Base-by-base conservation (phyloP, 2,113 vertebrate genomes). In the Ibidorhyncha struthersii region DNA sequence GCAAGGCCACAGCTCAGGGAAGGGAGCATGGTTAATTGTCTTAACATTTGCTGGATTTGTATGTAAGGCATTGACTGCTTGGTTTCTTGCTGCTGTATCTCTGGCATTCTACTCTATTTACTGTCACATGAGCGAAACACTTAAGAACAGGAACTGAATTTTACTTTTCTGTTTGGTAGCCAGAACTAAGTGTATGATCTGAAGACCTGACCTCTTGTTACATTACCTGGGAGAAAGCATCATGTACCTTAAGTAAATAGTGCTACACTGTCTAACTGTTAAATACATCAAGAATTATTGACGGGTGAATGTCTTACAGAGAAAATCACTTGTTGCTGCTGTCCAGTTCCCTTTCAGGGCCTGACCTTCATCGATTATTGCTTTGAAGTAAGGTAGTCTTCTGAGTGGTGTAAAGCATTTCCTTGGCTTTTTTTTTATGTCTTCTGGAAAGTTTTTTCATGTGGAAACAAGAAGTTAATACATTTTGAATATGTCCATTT, bases 11-110 rank as follows among this genome's bases (percentile, higher is more conserved):
- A 77, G 30, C 52, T 73, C 27, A 10, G 10, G 38, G 47, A 14
- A n/a, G 41, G 52, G 47, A 58, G 0, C 20, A 6, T 1, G 1
- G 3, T 55, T 58, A 13, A 58, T 45, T 62, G 25, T 12, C 17
- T 10, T 26, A 29, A 8, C 12, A 5, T 50, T 30, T 43, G 13
- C 14, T 72, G 47, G 12, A 0, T 71, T 77, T 50, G 15, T 58
- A 9, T 36, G 47, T 27, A 25, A 58, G 70, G 12, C 40, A 14
- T n/a, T 72, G 40, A 13, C 20, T n/a, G 27, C 17, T 41, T 53
- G 18, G 7, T 40, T 58, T 56, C 41, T 73, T 86, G 14, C 16
- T 73, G 58, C 34, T 73, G 1, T n/a, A 0, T 89, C 20, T 78
- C 61, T 69, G 63, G 6, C 2, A 1, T 56, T 92, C 0, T 4